These are phyloP conservation scores for Plecotus auritus DNA, from an alignment of 2,113 vertebrate genomes.

Conservation along the genomic window DNA sequence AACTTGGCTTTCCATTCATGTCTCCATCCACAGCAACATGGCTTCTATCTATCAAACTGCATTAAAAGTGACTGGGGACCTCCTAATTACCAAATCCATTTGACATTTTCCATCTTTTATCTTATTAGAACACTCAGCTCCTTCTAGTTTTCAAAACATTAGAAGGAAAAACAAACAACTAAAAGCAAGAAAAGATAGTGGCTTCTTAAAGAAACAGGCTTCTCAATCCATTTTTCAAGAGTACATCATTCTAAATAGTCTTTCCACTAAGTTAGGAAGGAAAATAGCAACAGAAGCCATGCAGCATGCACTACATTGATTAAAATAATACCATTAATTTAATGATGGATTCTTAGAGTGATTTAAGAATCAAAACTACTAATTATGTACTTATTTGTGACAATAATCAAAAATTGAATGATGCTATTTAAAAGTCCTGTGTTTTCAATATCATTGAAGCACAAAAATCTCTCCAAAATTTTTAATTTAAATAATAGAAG, in stretches of 20 bases:
- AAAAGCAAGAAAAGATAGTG: neutral
- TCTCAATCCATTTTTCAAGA: neutral
- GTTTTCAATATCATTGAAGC: neutral
- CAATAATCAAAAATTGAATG: conserved; percentile 26
- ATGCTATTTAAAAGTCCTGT: neutral
- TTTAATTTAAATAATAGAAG: neutral
- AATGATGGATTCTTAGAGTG: neutral
- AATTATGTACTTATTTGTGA: conserved; percentile 9
- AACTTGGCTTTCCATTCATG: neutral
- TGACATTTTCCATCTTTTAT: neutral
- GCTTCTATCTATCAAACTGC: conserved; percentile 12
- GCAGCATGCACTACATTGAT: neutral
- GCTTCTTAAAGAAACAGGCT: conserved; percentile 5
- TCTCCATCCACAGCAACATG: neutral
- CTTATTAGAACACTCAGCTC: neutral
- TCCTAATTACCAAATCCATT: neutral
- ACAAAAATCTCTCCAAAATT: neutral
- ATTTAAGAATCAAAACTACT: conserved; percentile 21
- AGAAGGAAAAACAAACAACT: neutral
- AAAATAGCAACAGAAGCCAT: neutral
- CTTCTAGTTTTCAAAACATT: neutral
- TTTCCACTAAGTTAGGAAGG: neutral
- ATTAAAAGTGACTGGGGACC: neutral
- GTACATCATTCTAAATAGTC: neutral
- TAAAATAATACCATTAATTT: neutral